Evolutionary conservation across 2,113 vertebrate species (phyloP).

Genomic region (Proteles cristata): DNA sequence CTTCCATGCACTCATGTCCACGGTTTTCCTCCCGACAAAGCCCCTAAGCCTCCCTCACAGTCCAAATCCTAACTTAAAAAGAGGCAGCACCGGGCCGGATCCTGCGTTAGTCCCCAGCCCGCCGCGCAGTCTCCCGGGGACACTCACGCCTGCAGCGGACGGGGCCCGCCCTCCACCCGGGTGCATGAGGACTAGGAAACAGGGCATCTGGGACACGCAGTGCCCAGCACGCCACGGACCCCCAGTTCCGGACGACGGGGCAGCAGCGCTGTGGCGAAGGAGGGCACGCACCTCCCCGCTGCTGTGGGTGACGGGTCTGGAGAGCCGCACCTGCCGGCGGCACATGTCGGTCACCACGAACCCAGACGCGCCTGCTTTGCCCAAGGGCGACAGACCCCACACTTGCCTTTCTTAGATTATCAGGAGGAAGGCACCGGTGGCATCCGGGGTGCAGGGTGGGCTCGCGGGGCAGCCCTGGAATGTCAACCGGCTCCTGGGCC

Average conservation of each 20-base stretch:
- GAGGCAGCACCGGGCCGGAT: fast-evolving
- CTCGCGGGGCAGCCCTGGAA: neutral
- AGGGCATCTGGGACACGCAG: fast-evolving
- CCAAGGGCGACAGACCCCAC: neutral
- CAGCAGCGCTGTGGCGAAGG: fast-evolving
- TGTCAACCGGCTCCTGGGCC: fast-evolving
- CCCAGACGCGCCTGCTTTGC: neutral
- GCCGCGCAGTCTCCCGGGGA: fast-evolving
- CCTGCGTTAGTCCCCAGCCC: fast-evolving
- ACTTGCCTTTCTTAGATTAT: neutral
- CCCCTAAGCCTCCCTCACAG: fast-evolving
- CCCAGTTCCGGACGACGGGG: neutral
- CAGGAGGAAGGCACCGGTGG: neutral
- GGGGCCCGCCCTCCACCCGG: fast-evolving
- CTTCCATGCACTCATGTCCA: fast-evolving
- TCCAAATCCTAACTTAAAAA: neutral
- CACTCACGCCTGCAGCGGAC: fast-evolving
- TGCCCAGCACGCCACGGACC: fast-evolving
- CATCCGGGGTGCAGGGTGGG: neutral
- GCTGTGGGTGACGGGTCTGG: no score
- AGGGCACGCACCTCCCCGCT: fast-evolving
- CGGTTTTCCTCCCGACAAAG: neutral
- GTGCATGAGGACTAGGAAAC: fast-evolving
- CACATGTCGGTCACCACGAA: fast-evolving
- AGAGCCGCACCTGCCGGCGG: fast-evolving